phyloP scores from a whole-genome alignment of 2,888 invertebrate genomes.

The Agrotis segetum region DNA sequence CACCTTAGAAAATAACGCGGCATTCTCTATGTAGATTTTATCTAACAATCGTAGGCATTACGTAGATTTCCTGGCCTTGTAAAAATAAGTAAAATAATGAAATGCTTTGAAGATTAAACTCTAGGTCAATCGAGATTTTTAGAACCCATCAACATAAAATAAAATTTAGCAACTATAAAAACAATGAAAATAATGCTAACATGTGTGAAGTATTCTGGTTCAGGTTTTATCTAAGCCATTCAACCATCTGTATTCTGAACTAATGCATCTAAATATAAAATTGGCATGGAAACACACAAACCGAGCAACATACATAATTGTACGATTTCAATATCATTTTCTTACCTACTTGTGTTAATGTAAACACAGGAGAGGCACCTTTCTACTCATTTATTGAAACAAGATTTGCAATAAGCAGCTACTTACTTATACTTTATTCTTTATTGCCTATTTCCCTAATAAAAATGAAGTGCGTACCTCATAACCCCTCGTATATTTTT shows the following conservation, averaged over 20 bases:
- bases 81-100: not conserved
- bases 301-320: not conserved
- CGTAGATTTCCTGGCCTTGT: not conserved
- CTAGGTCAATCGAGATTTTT: not conserved
- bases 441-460: constrained; percentile 27
- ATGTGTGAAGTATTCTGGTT: not conserved
- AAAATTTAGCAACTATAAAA: not conserved
- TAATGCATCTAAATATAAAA: constrained; percentile 41
- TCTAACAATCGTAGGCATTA: not conserved
- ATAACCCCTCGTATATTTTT: not conserved
- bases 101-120: not conserved
- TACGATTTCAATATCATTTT: not conserved
- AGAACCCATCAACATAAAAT: constrained; percentile 11
- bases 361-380: constrained; percentile 21
- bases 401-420: constrained; percentile 23
- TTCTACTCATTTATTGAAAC: constrained; percentile 22
- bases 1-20: constrained; percentile 10
- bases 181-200: not conserved
- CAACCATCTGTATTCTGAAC: constrained; percentile 11
- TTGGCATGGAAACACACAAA: constrained; percentile 8
- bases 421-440: constrained; percentile 18
- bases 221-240: constrained; percentile 31
- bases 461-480: not conserved
- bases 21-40: not conserved
- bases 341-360: not conserved